phyloP scores from a whole-genome alignment of 1,140 invertebrate species.

The Leptoteleia sp. region DNA sequence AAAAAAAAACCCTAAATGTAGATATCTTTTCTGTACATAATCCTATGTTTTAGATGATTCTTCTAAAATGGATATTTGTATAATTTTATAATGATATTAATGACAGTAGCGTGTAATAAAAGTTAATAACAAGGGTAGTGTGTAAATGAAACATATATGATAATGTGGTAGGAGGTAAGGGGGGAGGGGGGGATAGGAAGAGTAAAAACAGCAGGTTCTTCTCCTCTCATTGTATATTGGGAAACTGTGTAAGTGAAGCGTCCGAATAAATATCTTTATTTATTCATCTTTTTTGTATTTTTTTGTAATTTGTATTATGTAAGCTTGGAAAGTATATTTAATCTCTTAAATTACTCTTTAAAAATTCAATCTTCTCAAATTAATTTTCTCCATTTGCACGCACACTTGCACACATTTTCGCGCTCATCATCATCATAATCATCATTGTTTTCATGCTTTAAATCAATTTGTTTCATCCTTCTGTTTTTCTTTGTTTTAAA shows the following conservation, averaged over 20 bases:
- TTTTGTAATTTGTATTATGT: conserved; percentile 46
- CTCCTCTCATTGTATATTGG: conserved; percentile 50
- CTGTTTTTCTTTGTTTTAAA: conserved; percentile 51
- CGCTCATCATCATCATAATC: conserved; percentile 9
- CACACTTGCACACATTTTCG: conserved; percentile 4
- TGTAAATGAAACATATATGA: conserved; percentile 73
- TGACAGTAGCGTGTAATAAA: conserved; percentile 78
- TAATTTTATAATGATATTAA: conserved; percentile 77
- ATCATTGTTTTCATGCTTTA: conserved; percentile 12
- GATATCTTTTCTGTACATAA: conserved; percentile 81
- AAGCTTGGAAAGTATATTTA: conserved; percentile 61
- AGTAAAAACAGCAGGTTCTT: conserved; percentile 60
- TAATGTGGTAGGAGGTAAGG: not conserved
- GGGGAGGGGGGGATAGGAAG: conserved; percentile 5
- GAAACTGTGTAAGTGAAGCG: conserved; percentile 54
- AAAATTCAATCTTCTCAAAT: conserved; percentile 35
- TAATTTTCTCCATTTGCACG: conserved; percentile 7
- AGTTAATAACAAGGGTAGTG: conserved; percentile 76
- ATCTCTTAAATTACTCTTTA: conserved; percentile 51
- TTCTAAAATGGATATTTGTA: conserved; percentile 75
- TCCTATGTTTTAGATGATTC: conserved; percentile 78
- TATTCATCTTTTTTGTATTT: conserved; percentile 26
- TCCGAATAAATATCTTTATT: conserved; percentile 35
- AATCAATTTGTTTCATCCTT: conserved; percentile 30
- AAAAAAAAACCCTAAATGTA: conserved; percentile 76